phyloP scores from a whole-genome alignment of 30 jellyfish, hydroid and myxozoan genomes.

The Chrysaora quinquecirrha region DNA sequence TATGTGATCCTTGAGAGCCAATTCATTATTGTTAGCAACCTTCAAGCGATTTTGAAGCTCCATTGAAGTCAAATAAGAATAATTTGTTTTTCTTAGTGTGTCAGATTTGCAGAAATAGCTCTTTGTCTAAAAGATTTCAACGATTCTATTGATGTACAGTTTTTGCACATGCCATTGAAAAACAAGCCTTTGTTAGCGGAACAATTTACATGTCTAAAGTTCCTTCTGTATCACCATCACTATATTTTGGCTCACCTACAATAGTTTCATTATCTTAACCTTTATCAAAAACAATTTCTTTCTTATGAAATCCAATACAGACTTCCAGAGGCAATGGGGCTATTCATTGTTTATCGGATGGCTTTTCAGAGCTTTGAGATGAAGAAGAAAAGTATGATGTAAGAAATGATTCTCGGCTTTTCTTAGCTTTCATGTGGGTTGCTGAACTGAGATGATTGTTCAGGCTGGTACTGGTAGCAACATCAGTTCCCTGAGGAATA shows the following conservation, averaged over 20 bases:
- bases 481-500: background rate
- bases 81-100: background rate
- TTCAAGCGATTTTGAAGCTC: background rate
- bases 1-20: no score
- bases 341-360: background rate
- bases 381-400: background rate
- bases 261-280: background rate
- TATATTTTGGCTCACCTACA: background rate
- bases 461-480: background rate
- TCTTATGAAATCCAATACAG: background rate
- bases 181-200: no score
- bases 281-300: background rate
- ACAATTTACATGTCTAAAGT: background rate
- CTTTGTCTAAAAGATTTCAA: background rate
- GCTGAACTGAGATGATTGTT: background rate
- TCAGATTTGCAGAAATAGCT: background rate
- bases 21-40: no score
- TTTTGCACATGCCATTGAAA: no score
- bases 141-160: no score
- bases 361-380: background rate
- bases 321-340: constrained; percentile 4
- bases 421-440: background rate
- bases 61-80: background rate
- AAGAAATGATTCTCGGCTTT: background rate
- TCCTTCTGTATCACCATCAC: background rate